Evolutionary conservation across 2,888 invertebrate species (phyloP).

Genomic region (Thera obeliscata): DNA sequence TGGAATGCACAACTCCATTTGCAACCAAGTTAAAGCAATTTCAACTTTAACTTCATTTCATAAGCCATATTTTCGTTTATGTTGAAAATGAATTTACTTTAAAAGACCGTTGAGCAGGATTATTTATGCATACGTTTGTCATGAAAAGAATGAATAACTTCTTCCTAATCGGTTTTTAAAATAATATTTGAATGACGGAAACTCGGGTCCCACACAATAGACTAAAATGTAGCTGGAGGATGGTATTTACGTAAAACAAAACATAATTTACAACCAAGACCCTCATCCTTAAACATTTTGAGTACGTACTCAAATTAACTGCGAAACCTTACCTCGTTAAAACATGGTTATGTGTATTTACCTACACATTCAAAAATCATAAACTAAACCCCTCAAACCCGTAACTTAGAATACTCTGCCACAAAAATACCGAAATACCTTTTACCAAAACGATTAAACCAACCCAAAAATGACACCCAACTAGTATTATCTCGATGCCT

Average conservation of each 20-base stretch:
- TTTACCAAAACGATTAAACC: conserved; percentile 11
- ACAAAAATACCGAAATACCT: conserved; percentile 9
- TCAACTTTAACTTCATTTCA: conserved; percentile 12
- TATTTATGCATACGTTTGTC: neutral
- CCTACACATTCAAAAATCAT: conserved; percentile 8
- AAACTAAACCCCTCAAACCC: conserved; percentile 8
- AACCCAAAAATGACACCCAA: conserved; percentile 14
- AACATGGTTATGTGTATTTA: neutral
- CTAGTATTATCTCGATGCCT: neutral
- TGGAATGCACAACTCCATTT: conserved; percentile 37
- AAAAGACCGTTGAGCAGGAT: neutral
- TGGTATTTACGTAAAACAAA: neutral
- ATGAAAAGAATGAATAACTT: neutral
- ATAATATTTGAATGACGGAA: neutral
- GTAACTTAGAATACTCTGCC: conserved; percentile 5
- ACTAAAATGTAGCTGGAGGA: too few relatives aligned
- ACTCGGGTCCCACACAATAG: too few relatives aligned
- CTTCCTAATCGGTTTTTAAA: neutral
- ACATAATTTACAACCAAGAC: neutral
- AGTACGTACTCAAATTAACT: conserved; percentile 1
- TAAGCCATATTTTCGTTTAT: conserved; percentile 2
- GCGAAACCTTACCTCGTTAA: conserved; percentile 4
- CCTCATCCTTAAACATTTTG: neutral
- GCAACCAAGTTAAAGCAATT: conserved; percentile 14
- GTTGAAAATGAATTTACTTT: neutral